Evolutionary conservation across 2,888 invertebrate species (phyloP).

Genomic region (Acleris laterana): DNA sequence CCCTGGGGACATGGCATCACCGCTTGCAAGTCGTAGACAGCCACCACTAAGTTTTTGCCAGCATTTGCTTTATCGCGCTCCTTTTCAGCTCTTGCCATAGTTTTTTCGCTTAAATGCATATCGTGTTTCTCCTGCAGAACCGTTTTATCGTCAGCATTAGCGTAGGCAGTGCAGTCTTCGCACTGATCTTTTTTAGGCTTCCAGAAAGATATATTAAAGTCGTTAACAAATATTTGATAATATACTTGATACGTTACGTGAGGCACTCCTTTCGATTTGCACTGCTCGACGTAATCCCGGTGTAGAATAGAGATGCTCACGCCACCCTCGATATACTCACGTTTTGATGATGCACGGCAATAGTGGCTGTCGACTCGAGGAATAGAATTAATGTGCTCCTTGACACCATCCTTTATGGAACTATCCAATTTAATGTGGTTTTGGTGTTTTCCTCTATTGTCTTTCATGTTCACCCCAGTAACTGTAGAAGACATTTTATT

Average conservation of each 20-base stretch:
- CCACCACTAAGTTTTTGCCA: constrained; percentile 1
- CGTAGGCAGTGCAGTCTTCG: constrained; percentile 40
- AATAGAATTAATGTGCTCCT: constrained; percentile 45
- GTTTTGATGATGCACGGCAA: constrained; percentile 40
- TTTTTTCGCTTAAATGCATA: constrained; percentile 25
- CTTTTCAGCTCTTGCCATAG: constrained; percentile 28
- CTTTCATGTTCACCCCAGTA: constrained; percentile 40
- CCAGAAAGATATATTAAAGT: constrained; percentile 41
- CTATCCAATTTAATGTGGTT: constrained; percentile 37
- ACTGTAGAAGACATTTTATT: constrained; percentile 30
- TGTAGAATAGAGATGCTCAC: constrained; percentile 43
- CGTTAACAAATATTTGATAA: constrained; percentile 39
- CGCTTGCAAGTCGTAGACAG: too few relatives aligned
- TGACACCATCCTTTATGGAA: constrained; percentile 30
- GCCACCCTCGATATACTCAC: constrained; percentile 48
- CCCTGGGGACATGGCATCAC: too few relatives aligned
- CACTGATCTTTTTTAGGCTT: constrained; percentile 43
- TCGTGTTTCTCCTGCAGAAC: constrained; percentile 17
- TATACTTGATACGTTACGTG: constrained; percentile 38
- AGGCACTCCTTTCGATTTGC: constrained; percentile 37
- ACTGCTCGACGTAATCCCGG: constrained; percentile 43
- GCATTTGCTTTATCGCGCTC: constrained; percentile 27
- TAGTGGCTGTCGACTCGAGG: constrained; percentile 48
- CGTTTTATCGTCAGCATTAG: constrained; percentile 35
- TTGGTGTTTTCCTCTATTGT: constrained; percentile 47